phyloP scores from a whole-genome alignment of 1,140 invertebrate species.

The Listronotus bonariensis region DNA sequence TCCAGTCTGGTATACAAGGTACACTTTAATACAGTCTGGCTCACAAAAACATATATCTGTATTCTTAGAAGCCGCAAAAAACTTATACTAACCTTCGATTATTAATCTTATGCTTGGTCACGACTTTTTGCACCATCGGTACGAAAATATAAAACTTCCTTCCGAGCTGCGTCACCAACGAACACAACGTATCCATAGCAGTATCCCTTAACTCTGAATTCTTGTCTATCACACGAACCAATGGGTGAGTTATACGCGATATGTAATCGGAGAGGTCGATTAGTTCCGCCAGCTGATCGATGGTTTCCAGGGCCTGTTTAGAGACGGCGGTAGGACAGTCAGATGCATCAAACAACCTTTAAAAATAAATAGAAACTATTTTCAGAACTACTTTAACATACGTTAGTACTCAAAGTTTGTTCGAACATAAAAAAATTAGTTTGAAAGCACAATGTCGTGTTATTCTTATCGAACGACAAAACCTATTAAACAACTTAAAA shows the following conservation, averaged over 20 bases:
- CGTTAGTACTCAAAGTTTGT: too few relatives aligned
- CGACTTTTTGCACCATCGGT: slow-evolving; percentile 84
- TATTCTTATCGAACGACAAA: too few relatives aligned
- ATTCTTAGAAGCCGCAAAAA: too few relatives aligned
- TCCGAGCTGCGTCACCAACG: slow-evolving; percentile 85
- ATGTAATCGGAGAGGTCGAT: slow-evolving; percentile 92
- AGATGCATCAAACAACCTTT: slow-evolving; percentile 76
- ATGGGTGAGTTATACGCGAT: slow-evolving; percentile 89
- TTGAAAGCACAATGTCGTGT: too few relatives aligned
- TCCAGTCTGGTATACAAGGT: too few relatives aligned
- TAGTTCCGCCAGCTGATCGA: slow-evolving; percentile 88
- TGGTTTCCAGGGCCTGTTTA: slow-evolving; percentile 84
- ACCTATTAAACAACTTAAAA: too few relatives aligned
- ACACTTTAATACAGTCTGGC: too few relatives aligned
- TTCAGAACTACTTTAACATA: too few relatives aligned
- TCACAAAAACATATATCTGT: too few relatives aligned
- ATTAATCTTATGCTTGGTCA: slow-evolving; percentile 80
- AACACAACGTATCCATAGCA: slow-evolving; percentile 91
- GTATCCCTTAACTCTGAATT: slow-evolving; percentile 76
- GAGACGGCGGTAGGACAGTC: slow-evolving; percentile 82
- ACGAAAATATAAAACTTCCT: slow-evolving; percentile 92
- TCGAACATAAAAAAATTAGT: too few relatives aligned
- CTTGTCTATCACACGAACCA: slow-evolving; percentile 83
- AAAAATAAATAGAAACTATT: slow-evolving; percentile 1
- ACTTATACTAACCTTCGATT: slow-evolving; percentile 62